phyloP scores from a whole-genome alignment of 2,113 vertebrate species.

The Labrus mixtus region DNA sequence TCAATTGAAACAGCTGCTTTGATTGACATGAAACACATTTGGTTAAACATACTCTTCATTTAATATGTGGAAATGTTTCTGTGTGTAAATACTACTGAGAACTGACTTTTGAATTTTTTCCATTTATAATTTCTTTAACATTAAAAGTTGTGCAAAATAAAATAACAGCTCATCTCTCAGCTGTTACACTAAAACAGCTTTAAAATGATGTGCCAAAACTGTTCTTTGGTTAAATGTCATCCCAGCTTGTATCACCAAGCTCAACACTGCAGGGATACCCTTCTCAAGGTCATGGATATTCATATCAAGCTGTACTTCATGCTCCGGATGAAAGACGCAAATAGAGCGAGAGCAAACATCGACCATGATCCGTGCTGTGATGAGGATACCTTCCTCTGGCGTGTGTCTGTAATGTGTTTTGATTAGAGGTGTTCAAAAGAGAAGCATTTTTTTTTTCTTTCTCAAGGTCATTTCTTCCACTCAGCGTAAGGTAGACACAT shows the following conservation, averaged over 20 bases:
- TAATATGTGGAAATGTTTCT: no score
- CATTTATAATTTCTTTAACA: neutral
- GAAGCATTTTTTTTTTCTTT: neutral
- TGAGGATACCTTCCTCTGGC: slow-evolving; percentile 15
- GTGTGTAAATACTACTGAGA: no score
- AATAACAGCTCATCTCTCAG: neutral
- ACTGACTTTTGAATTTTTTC: neutral
- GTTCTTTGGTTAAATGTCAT: slow-evolving; percentile 2
- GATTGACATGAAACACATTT: no score
- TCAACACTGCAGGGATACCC: slow-evolving; percentile 14
- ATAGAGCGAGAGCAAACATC: slow-evolving; percentile 12
- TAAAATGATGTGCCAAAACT: neutral
- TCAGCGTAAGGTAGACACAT: neutral
- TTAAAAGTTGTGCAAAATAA: neutral
- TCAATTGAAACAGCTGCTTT: no score
- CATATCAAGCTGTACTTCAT: slow-evolving; percentile 43
- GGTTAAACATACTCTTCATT: no score
- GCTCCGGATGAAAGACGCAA: slow-evolving; percentile 40
- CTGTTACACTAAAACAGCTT: neutral
- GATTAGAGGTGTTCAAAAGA: slow-evolving; percentile 37
- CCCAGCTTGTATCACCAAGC: neutral
- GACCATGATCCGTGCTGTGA: slow-evolving; percentile 38
- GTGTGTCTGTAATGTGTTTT: slow-evolving; percentile 29
- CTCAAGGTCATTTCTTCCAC: slow-evolving; percentile 19
- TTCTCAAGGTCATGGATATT: slow-evolving; percentile 32